Evolutionary conservation across 2,888 invertebrate genomes (phyloP).

Genomic region (Timema podura): DNA sequence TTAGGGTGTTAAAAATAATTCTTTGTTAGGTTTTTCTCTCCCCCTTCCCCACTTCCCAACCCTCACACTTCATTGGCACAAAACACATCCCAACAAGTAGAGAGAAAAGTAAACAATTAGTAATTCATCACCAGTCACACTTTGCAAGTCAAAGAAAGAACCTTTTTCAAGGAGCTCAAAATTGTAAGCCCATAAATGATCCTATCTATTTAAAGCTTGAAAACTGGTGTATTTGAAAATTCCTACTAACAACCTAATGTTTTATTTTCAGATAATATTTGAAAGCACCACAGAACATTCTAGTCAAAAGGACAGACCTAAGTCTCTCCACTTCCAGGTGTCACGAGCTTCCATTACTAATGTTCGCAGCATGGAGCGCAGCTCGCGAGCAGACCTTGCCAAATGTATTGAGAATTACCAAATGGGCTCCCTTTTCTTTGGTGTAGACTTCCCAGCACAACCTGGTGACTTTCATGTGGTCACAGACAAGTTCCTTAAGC

Average conservation of each 20-base stretch:
- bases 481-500: conserved; percentile 76
- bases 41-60: background rate
- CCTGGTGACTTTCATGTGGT: conserved; percentile 69
- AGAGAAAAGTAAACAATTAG: background rate
- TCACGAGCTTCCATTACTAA: conserved; percentile 67
- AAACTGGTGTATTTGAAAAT: no score
- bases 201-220: no score
- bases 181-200: no score
- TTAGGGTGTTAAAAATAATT: no score
- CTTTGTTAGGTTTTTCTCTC: background rate
- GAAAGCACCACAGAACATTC: conserved; percentile 22
- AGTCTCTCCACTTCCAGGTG: conserved; percentile 78
- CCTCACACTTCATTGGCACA: no score
- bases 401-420: conserved; percentile 74
- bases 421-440: conserved; percentile 68
- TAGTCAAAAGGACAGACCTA: conserved; percentile 82
- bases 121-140: no score
- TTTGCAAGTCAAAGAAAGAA: no score
- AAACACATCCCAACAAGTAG: no score
- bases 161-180: no score
- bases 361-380: conserved; percentile 56
- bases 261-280: conserved; percentile 23
- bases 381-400: conserved; percentile 75
- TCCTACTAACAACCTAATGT: no score
- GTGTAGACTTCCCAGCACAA: conserved; percentile 72